These are phyloP conservation scores for Peromyscus californicus DNA, from an alignment of 2,113 vertebrate species.

Conservation along the genomic window DNA sequence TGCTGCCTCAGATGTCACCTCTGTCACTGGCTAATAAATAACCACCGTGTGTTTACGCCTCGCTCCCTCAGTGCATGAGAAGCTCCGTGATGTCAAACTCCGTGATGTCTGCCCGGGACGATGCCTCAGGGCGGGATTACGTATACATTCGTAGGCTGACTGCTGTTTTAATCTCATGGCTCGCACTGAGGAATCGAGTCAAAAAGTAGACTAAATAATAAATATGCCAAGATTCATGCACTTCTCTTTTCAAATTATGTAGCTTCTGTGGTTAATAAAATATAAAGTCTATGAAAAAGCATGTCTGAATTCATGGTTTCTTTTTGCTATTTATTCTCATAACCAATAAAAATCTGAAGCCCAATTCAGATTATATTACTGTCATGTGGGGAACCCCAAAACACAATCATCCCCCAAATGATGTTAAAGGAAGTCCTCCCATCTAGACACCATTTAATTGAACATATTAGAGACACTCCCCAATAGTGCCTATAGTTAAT, in stretches of 20 bases:
- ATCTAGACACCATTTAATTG: neutral
- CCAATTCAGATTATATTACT: neutral
- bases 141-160: neutral
- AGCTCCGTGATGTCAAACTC: neutral
- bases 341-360: constrained; percentile 30
- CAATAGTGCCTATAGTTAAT: constrained; percentile 26
- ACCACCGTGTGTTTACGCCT: neutral
- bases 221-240: constrained; percentile 50
- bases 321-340: constrained; percentile 54
- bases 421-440: neutral
- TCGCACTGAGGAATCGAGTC: neutral
- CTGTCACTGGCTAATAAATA: neutral
- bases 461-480: constrained; percentile 14
- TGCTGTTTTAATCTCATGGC: neutral
- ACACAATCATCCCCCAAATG: neutral
- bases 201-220: constrained; percentile 64
- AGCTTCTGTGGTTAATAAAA: constrained; percentile 69
- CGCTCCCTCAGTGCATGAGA: neutral
- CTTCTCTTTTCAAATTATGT: constrained; percentile 31
- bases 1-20: neutral
- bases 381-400: neutral
- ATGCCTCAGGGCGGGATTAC: neutral
- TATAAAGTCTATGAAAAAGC: constrained; percentile 42
- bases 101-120: neutral
- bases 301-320: constrained; percentile 35